Percentiles rank a stretch among this genome's conserved stretches.
Evolutionary conservation across 2,888 invertebrate species (phyloP).

Genomic region (Oithona nana): DNA sequence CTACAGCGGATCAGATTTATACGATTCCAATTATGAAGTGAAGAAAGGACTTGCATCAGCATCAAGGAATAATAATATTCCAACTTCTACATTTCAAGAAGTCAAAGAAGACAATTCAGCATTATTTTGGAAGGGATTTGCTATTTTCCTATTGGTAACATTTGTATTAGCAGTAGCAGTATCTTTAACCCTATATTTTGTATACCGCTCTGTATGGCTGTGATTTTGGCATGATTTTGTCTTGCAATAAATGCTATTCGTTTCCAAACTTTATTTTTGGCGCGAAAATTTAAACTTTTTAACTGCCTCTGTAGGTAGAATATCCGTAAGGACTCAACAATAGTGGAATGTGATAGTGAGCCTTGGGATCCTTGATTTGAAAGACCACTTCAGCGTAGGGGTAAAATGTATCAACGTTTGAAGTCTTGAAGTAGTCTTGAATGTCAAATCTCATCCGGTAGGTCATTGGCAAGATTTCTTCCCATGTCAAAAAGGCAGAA

Average conservation of each 20-base stretch:
- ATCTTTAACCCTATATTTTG: neutral
- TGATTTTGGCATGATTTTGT: too few species aligned
- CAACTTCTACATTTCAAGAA: neutral
- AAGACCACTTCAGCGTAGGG: slow-evolving; percentile 60
- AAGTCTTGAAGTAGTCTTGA: slow-evolving; percentile 42
- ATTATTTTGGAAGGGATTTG: neutral
- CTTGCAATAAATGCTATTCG: too few species aligned
- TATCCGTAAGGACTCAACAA: slow-evolving; percentile 55
- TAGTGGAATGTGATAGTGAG: slow-evolving; percentile 55
- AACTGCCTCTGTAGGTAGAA: slow-evolving; percentile 48
- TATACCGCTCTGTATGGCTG: neutral
- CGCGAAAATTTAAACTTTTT: slow-evolving; percentile 16
- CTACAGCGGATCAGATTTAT: neutral
- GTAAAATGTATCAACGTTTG: slow-evolving; percentile 34
- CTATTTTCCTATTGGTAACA: neutral
- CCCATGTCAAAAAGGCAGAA: slow-evolving; percentile 38
- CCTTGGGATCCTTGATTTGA: slow-evolving; percentile 39
- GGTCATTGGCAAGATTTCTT: slow-evolving; percentile 42
- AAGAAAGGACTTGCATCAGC: too few species aligned
- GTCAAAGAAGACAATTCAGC: neutral
- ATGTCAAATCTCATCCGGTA: slow-evolving; percentile 57
- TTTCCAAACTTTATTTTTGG: too few species aligned
- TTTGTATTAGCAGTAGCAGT: neutral
- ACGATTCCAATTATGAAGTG: neutral
- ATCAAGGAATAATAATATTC: neutral